Percentiles rank a stretch among this genome's conserved stretches.
These are phyloP conservation scores for Drosophila cardini DNA, from an alignment of 1,140 invertebrate species.

Conservation along the genomic window DNA sequence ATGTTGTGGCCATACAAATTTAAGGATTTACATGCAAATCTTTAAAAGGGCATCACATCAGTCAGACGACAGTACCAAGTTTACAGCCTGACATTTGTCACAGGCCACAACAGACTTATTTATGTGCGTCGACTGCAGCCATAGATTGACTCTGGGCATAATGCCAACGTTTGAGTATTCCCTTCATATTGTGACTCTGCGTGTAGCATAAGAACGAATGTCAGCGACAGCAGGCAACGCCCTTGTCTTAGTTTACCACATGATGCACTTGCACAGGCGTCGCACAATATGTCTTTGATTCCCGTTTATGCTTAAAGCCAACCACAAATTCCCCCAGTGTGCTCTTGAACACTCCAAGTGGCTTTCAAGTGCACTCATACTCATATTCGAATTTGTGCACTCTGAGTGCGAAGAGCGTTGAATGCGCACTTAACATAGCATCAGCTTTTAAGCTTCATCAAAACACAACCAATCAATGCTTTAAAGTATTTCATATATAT, in stretches of 20 bases:
- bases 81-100: constrained; percentile 37
- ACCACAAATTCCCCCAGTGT: constrained; percentile 24
- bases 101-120: constrained; percentile 63
- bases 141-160: constrained; percentile 66
- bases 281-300: constrained; percentile 75
- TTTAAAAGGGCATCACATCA: constrained; percentile 44
- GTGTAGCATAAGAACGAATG: constrained; percentile 22
- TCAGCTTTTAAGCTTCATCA: neutral
- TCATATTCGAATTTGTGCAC: constrained; percentile 14
- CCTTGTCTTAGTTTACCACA: constrained; percentile 69
- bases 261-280: constrained; percentile 68
- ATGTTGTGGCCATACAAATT: neutral
- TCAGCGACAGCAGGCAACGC: constrained; percentile 57
- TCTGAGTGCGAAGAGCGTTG: constrained; percentile 17
- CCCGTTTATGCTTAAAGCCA: constrained; percentile 62
- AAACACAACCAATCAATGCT: neutral
- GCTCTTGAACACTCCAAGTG: neutral
- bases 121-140: constrained; percentile 75
- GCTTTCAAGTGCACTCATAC: constrained; percentile 20
- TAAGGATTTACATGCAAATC: constrained; percentile 24
- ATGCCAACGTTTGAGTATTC: neutral
- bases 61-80: constrained; percentile 40
- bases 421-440: constrained; percentile 12
- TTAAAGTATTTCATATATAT: neutral
- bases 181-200: constrained; percentile 37